A percentile compares a stretch with the other conserved stretches of the same genome.
phyloP scores from a whole-genome alignment of 2,113 vertebrate genomes.

The Conger conger region DNA sequence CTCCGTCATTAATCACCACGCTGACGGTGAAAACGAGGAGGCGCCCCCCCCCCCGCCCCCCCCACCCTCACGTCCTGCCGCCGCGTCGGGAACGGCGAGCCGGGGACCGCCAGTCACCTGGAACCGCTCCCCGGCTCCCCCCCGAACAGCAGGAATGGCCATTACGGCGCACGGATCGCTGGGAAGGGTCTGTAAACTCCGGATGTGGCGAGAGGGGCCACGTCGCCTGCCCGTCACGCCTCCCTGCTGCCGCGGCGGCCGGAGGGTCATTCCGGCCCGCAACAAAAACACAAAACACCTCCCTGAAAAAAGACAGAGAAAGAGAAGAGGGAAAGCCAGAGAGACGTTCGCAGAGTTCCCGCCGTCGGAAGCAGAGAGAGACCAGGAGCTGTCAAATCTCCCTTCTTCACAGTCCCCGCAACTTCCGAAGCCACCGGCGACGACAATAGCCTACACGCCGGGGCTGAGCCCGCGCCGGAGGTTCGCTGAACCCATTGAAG shows the following conservation, averaged over 20 bases:
- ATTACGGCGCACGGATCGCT: constrained; percentile 83
- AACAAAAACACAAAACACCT: constrained; percentile 35
- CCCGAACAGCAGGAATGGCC: constrained; percentile 81
- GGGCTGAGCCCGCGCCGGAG: neutral
- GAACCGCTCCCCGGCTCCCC: constrained; percentile 70
- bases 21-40: constrained; percentile 45
- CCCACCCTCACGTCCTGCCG: constrained; percentile 54
- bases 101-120: constrained; percentile 68
- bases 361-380: neutral
- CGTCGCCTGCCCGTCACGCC: constrained; percentile 32
- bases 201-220: constrained; percentile 68
- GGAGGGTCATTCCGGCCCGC: constrained; percentile 37
- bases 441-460: neutral
- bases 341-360: constrained; percentile 19
- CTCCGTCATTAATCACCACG: constrained; percentile 58
- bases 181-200: constrained; percentile 77
- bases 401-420: neutral
- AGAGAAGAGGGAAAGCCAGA: neutral
- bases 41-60: too few species aligned
- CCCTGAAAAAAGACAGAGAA: constrained; percentile 26
- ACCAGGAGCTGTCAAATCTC: neutral
- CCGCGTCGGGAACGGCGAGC: constrained; percentile 53
- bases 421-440: neutral
- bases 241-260: constrained; percentile 34
- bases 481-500: neutral